Conservation (phyloP, 1,140 invertebrate species). For the Bombus difficillimus region DNA sequence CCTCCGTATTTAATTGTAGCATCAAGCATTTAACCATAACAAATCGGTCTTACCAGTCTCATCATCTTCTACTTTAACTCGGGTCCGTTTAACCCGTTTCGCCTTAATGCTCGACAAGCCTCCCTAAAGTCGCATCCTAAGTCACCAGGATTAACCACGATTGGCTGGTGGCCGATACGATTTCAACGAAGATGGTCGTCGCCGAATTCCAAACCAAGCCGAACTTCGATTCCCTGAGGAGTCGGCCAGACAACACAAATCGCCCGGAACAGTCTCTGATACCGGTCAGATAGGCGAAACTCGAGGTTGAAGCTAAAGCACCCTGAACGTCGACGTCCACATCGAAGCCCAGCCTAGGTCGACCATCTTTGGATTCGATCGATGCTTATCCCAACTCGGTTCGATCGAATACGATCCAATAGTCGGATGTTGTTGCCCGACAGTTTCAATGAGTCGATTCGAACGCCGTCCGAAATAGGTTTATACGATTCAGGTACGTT, state of each 20-base stretch:
- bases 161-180: slow-evolving; percentile 36
- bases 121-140: slow-evolving; percentile 16
- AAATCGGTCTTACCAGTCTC: neutral
- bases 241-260: slow-evolving; percentile 45
- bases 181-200: slow-evolving; percentile 30
- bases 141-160: slow-evolving; percentile 42
- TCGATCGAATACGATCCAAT: slow-evolving; percentile 5
- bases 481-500: neutral
- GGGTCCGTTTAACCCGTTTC: slow-evolving; percentile 4
- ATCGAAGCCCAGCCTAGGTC: neutral
- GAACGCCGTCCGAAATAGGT: neutral
- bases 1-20: neutral
- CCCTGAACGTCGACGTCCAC: neutral
- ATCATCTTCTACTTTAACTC: slow-evolving; percentile 3
- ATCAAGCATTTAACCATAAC: neutral
- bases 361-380: slow-evolving; percentile 4
- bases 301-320: neutral
- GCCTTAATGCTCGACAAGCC: slow-evolving; percentile 17
- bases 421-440: neutral
- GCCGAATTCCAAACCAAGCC: slow-evolving; percentile 1
- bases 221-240: slow-evolving; percentile 31
- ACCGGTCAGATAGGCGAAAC: slow-evolving; percentile 22
- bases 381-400: slow-evolving; percentile 7
- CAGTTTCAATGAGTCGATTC: neutral
- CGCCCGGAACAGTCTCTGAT: slow-evolving; percentile 40